These are phyloP conservation scores for Mastacembelus armatus DNA, from an alignment of 2,797 vertebrate species.

Conservation along the genomic window DNA sequence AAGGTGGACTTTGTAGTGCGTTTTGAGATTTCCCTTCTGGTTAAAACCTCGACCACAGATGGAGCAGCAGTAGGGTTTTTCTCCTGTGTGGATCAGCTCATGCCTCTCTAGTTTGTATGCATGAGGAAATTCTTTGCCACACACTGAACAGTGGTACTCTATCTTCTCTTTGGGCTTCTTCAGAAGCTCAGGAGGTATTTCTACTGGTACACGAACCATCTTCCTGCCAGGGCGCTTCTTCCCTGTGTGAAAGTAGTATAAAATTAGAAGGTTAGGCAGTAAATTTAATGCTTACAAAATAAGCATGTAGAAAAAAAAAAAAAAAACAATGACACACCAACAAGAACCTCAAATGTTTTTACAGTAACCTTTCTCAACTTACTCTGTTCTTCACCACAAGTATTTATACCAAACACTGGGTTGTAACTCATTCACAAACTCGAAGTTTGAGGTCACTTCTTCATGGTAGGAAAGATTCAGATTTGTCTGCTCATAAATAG, in stretches of 20 bases:
- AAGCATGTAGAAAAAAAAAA: background rate
- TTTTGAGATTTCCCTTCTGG: conserved; percentile 81
- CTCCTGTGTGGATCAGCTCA: conserved; percentile 75
- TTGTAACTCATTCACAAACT: too few relatives aligned
- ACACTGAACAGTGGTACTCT: conserved; percentile 74
- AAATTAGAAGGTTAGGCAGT: background rate
- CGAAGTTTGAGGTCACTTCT: too few relatives aligned
- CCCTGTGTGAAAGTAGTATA: conserved; percentile 18
- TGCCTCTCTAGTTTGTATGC: conserved; percentile 77
- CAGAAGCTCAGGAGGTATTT: conserved; percentile 74
- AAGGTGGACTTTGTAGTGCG: conserved; percentile 77
- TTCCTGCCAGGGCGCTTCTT: conserved; percentile 67
- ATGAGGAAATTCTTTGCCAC: conserved; percentile 75
- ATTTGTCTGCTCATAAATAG: too few relatives aligned
- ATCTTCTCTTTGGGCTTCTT: conserved; percentile 76
- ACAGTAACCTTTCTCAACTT: background rate
- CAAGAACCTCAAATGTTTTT: background rate
- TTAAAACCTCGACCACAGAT: conserved; percentile 77
- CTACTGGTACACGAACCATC: conserved; percentile 45
- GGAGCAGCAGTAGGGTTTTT: conserved; percentile 77
- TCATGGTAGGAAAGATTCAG: too few relatives aligned
- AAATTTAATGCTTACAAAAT: background rate
- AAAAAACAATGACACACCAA: background rate
- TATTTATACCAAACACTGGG: background rate
- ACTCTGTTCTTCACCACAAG: background rate